These are phyloP conservation scores for Dicrostonyx torquatus DNA, from an alignment of 2,797 vertebrate species.

Conservation along the genomic window DNA sequence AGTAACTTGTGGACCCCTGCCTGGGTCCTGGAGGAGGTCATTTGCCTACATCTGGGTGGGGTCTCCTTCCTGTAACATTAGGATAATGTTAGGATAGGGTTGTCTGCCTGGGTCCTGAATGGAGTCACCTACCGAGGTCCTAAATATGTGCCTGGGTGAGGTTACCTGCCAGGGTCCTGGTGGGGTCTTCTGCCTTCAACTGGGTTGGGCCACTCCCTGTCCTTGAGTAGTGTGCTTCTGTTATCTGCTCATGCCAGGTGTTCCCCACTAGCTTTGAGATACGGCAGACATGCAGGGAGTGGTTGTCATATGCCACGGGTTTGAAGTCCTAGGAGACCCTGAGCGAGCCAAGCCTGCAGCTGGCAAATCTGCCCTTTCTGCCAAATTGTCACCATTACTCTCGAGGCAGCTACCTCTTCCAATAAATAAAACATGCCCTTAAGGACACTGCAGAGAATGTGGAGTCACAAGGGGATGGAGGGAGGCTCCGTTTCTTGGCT, in stretches of 20 bases:
- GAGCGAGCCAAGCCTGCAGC: neutral
- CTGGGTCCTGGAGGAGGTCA: neutral
- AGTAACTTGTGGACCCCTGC: neutral
- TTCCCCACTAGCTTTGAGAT: too few species aligned
- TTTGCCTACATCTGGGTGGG: too few species aligned
- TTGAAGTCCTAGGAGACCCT: neutral
- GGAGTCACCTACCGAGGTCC: neutral
- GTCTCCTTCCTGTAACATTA: neutral
- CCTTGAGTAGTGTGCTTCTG: neutral
- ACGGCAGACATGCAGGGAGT: fast-evolving
- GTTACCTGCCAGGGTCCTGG: neutral
- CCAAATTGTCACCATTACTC: neutral
- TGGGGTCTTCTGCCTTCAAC: neutral
- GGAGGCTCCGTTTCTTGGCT: fast-evolving
- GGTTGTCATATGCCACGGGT: neutral
- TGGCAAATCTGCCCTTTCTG: neutral
- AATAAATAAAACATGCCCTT: neutral
- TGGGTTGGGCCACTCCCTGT: neutral
- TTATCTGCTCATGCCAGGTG: too few species aligned
- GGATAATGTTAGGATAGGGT: neutral
- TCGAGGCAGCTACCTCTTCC: neutral
- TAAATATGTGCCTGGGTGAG: neutral
- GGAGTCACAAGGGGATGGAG: neutral
- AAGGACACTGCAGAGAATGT: fast-evolving
- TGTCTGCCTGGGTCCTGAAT: neutral